Evolutionary conservation across 2,113 vertebrate species (phyloP).

Genomic region (Calypte anna): DNA sequence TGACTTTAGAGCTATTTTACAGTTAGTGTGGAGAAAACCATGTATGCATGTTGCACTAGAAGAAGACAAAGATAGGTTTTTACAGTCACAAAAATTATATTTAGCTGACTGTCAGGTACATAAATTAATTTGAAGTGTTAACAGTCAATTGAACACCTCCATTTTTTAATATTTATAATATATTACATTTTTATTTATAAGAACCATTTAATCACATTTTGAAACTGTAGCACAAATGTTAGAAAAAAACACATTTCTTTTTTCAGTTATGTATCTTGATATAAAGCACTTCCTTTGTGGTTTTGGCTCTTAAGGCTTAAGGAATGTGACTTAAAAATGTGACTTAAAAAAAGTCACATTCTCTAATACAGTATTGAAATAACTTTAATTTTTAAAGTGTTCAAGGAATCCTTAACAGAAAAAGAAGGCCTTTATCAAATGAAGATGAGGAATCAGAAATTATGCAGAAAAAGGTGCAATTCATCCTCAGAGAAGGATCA

Average conservation of each 20-base stretch:
- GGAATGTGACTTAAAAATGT: too few relatives aligned
- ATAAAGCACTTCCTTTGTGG: neutral
- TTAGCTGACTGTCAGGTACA: conserved; percentile 3
- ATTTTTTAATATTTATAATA: conserved; percentile 1
- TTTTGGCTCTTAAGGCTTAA: neutral
- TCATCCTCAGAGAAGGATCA: neutral
- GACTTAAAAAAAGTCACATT: neutral
- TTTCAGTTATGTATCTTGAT: neutral
- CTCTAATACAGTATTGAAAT: neutral
- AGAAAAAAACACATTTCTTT: neutral
- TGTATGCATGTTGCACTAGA: neutral
- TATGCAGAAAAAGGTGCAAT: neutral
- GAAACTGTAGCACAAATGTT: neutral
- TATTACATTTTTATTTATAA: neutral
- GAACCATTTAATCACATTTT: neutral
- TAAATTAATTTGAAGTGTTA: conserved; percentile 31
- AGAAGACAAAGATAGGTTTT: conserved; percentile 18
- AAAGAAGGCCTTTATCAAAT: neutral
- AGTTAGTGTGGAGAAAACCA: neutral
- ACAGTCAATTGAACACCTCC: conserved; percentile 23
- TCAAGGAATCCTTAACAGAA: neutral
- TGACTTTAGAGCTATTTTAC: conserved; percentile 10
- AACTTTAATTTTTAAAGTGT: neutral
- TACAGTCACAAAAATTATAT: neutral
- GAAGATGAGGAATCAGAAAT: neutral